Base-by-base conservation (phyloP, 2,797 vertebrate genomes). In the Glyptemys insculpta region DNA sequence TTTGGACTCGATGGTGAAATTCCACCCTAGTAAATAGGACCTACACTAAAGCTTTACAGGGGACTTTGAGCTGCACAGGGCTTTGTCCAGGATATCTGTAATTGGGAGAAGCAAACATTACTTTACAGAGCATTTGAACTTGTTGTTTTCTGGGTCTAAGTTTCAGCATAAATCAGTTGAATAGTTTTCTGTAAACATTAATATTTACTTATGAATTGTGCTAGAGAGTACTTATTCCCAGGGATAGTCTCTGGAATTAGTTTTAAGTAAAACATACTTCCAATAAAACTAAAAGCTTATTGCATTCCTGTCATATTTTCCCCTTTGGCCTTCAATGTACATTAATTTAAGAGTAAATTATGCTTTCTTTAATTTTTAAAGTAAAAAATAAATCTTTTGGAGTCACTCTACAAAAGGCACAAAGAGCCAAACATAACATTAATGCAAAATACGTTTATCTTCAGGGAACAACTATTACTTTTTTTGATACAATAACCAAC, bases 241-340 rank as follows among this genome's bases (percentile, higher is more conserved):
- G 80, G 93, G 83, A 91, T 95, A 79, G 91, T 96, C 92, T 91
- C 92, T 95, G 95, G 93, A 88, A 89, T 65, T 79, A 44, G 80
- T 37, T 92, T 96, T 96, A 44, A 8, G 82, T 94, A 94, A 91
- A 93, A 65, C 92, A 90, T 93, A 68, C 89, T 92, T 97, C 95
- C 94, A 88, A 91, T 97, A 91, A 95, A 96, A 96, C 94, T 93
- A 90, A 74, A 86, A 92, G 91, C 56, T 91, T 96, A 81, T 96
- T 56, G 76, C 95, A 97, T 97, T 96, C 96, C 83, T 96, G 93
- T 54, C 91, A 65, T 96, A 76, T 96, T 98, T 97, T 97, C 92
- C 85, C 4, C 93, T 96, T 90, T 89, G 25, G 54, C 86, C 76
- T 95, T 92, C 94, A 92, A 91, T 97, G 95, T 96, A 47, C 88